Evolutionary conservation across 1,140 invertebrate species (phyloP).

Genomic region (Parasteatoda tepidariorum): DNA sequence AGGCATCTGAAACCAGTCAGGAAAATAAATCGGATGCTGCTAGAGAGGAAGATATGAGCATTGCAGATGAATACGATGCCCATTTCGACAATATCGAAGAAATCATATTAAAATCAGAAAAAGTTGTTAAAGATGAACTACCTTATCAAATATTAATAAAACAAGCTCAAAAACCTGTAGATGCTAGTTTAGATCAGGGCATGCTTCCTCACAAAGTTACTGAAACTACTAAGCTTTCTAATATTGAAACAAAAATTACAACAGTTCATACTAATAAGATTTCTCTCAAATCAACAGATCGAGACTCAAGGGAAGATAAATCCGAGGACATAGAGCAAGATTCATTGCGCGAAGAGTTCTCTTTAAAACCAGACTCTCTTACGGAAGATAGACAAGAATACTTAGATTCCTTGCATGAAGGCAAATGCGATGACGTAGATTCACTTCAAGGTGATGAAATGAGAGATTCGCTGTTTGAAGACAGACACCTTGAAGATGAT

Average conservation of each 20-base stretch:
- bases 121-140: constrained; percentile 71
- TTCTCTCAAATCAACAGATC: constrained; percentile 49
- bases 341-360: constrained; percentile 51
- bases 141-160: constrained; percentile 17
- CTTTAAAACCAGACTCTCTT: constrained; percentile 57
- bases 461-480: constrained; percentile 50
- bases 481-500: constrained; percentile 61
- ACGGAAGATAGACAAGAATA: constrained; percentile 41
- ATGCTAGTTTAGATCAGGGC: not conserved
- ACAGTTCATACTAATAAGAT: not conserved
- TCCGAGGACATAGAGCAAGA: constrained; percentile 58
- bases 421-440: constrained; percentile 46
- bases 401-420: constrained; percentile 48
- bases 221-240: not conserved
- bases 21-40: constrained; percentile 73
- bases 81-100: constrained; percentile 80
- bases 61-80: constrained; percentile 76
- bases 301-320: constrained; percentile 59
- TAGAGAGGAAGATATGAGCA: constrained; percentile 69
- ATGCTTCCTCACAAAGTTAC: not conserved
- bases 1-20: constrained; percentile 77
- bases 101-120: constrained; percentile 78
- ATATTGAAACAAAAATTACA: not conserved
- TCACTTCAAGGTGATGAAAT: constrained; percentile 48
- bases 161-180: constrained; percentile 27